Conservation (phyloP, 2,888 invertebrate species). For the Agonum fuliginosum region DNA sequence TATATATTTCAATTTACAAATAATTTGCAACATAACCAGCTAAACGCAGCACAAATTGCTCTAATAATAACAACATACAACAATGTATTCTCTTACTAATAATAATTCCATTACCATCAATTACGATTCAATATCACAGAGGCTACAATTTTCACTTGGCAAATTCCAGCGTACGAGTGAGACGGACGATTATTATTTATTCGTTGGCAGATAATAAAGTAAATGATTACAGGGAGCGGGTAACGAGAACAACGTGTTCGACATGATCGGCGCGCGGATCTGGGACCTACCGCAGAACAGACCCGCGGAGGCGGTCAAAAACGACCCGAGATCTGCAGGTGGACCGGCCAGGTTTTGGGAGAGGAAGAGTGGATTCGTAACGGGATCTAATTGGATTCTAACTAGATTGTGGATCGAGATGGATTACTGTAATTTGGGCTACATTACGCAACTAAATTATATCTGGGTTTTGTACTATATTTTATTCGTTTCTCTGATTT, state of each 20-base stretch:
- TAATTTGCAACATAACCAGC: too few relatives aligned
- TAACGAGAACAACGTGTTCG: conserved; percentile 51
- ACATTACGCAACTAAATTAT: not conserved
- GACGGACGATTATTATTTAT: conserved; percentile 50
- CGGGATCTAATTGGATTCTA: conserved; percentile 43
- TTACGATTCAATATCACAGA: conserved; percentile 46
- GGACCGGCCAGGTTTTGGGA: not conserved
- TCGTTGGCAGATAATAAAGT: conserved; percentile 58
- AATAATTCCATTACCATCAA: conserved; percentile 49
- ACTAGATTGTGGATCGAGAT: not conserved
- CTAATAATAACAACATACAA: too few relatives aligned
- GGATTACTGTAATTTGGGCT: conserved; percentile 28
- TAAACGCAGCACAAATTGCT: too few relatives aligned
- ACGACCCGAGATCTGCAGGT: too few relatives aligned
- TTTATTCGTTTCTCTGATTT: too few relatives aligned
- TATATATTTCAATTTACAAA: too few relatives aligned
- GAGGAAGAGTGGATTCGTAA: conserved; percentile 5
- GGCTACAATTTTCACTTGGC: conserved; percentile 45
- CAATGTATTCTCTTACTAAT: too few relatives aligned
- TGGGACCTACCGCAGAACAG: conserved; percentile 52
- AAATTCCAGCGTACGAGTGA: conserved; percentile 21
- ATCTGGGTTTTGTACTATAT: too few relatives aligned
- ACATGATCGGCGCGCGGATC: conserved; percentile 55
- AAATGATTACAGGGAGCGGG: conserved; percentile 57
- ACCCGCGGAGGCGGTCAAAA: not conserved